Evolutionary conservation across 1,140 invertebrate genomes (phyloP).

Genomic region (Philotrypesis tridentata): DNA sequence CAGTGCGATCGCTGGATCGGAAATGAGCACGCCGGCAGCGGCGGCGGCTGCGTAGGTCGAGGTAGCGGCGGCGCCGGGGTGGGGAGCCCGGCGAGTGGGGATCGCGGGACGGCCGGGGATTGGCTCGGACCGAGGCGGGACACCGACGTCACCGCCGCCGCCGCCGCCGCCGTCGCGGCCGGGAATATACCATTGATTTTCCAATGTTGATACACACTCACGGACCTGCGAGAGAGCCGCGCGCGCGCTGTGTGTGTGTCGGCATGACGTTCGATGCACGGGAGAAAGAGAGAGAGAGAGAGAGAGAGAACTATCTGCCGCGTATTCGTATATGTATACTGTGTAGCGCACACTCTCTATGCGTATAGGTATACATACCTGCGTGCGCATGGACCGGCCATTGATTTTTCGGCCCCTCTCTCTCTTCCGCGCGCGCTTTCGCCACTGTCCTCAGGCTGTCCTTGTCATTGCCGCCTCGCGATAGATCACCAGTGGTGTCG

Average conservation of each 20-base stretch:
- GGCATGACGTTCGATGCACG: constrained; percentile 12
- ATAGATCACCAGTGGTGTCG: neutral
- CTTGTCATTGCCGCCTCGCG: neutral
- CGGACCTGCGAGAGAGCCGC: constrained; percentile 54
- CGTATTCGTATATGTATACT: neutral
- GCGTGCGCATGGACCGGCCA: constrained; percentile 19
- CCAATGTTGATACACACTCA: constrained; percentile 69
- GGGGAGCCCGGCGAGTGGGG: constrained; percentile 35
- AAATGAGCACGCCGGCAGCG: constrained; percentile 44
- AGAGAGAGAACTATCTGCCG: neutral
- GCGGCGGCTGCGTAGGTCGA: constrained; percentile 40
- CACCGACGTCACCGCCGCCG: constrained; percentile 64
- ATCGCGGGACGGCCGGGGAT: constrained; percentile 49
- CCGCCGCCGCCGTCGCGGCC: constrained; percentile 21
- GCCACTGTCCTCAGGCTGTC: neutral
- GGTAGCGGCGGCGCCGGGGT: constrained; percentile 48
- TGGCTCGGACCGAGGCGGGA: constrained; percentile 67
- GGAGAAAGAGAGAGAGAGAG: neutral
- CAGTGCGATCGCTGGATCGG: constrained; percentile 47
- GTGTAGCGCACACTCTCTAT: too few relatives aligned
- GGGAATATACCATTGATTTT: constrained; percentile 70
- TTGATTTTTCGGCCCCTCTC: constrained; percentile 52
- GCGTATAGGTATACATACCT: neutral
- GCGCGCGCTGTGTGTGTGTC: constrained; percentile 6
- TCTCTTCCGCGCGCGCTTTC: neutral